These are phyloP conservation scores for Chionodraco myersi DNA, from an alignment of 2,113 vertebrate genomes.

Conservation along the genomic window DNA sequence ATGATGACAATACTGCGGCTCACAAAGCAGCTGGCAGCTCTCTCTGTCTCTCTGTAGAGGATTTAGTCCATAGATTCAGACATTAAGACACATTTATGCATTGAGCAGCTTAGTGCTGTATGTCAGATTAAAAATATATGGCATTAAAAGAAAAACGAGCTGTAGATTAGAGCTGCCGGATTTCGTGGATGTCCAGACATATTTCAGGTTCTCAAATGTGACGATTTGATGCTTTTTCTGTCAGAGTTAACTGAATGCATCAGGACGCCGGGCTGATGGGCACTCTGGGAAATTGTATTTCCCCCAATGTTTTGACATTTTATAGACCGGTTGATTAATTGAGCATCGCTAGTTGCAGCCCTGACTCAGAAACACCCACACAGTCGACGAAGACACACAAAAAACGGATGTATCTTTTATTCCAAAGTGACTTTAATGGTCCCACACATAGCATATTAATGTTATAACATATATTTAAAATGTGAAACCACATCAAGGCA, in stretches of 20 bases:
- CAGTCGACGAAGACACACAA: no score
- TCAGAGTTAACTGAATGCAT: neutral
- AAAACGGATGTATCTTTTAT: no score
- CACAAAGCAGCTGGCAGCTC: conserved; percentile 24
- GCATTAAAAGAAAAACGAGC: neutral
- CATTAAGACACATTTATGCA: neutral
- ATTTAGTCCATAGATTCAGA: conserved; percentile 1
- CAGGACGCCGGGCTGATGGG: no score
- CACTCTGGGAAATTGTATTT: no score
- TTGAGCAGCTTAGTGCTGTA: neutral
- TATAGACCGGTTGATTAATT: no score
- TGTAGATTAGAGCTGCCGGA: neutral
- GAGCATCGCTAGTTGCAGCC: no score
- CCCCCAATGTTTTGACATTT: no score
- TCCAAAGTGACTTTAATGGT: no score
- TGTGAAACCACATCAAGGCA: no score
- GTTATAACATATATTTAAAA: no score
- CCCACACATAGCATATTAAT: no score
- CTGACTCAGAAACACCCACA: no score
- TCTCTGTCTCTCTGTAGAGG: neutral
- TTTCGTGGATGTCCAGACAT: neutral
- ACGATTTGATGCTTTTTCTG: neutral
- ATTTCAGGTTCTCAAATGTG: neutral
- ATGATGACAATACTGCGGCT: conserved; percentile 34
- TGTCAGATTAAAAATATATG: neutral